Evolutionary conservation across 2,113 vertebrate genomes (phyloP).

Genomic region (Laticauda laticaudata): DNA sequence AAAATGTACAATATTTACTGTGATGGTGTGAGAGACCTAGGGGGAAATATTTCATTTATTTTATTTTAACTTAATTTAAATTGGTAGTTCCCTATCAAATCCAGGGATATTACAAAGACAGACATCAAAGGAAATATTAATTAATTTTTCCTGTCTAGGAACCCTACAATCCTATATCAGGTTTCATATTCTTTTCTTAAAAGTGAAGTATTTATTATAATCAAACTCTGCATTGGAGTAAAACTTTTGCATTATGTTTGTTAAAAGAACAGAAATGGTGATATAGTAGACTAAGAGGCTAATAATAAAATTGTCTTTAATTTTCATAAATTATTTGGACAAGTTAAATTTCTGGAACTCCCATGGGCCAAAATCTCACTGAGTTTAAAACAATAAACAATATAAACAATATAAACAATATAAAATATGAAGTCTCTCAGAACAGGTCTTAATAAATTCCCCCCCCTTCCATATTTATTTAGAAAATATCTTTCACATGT

Average conservation of each 20-base stretch:
- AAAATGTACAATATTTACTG: too few species aligned
- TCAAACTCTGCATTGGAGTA: neutral
- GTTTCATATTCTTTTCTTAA: neutral
- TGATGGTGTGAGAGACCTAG: too few species aligned
- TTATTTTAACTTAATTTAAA: too few species aligned
- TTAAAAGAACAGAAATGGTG: constrained; percentile 5
- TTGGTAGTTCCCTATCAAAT: too few species aligned
- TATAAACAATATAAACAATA: too few species aligned
- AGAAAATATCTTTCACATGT: neutral
- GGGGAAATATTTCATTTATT: too few species aligned
- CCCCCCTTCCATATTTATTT: neutral
- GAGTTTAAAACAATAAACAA: neutral
- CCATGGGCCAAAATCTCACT: neutral
- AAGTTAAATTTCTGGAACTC: neutral
- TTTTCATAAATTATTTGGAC: neutral
- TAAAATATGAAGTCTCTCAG: neutral
- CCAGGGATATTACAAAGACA: too few species aligned
- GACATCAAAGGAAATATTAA: too few species aligned
- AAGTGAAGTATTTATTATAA: neutral
- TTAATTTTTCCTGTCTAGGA: too few species aligned
- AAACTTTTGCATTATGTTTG: neutral
- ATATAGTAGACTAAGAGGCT: neutral
- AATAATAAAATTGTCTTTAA: constrained; percentile 5
- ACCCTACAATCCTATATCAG: too few species aligned
- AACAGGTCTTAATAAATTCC: neutral